These are phyloP conservation scores for Charadrius vociferus DNA, from an alignment of 2,113 vertebrate genomes.

Conservation along the genomic window DNA sequence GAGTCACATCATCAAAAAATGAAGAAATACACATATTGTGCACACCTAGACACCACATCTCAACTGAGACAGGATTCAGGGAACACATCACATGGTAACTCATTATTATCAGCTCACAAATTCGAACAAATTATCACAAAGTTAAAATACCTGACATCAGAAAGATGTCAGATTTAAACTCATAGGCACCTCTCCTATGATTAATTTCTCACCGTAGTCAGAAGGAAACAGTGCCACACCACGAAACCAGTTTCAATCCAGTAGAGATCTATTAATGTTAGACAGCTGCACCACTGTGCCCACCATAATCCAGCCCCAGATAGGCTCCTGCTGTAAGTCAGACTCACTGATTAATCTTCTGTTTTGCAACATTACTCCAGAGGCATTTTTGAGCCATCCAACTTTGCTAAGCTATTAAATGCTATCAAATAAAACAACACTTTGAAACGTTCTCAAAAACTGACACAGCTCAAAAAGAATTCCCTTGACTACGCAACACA, in stretches of 20 bases:
- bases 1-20: neutral
- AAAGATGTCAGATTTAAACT: neutral
- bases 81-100: neutral
- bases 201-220: neutral
- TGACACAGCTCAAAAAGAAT: neutral
- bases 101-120: neutral
- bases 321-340: neutral
- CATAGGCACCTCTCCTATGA: neutral
- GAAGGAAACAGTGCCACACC: neutral
- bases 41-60: neutral
- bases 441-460: neutral
- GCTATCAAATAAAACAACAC: neutral
- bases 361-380: neutral
- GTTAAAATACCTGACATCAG: neutral
- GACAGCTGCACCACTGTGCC: neutral
- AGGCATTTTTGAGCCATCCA: neutral
- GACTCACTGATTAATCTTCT: neutral
- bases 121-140: neutral
- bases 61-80: neutral
- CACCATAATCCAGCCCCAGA: neutral
- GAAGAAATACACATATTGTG: accelerated
- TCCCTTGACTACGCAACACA: neutral
- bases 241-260: neutral
- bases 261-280: neutral
- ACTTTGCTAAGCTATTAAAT: neutral